A percentile compares a stretch with the other conserved stretches of the same genome.
Conservation (phyloP, 2,113 vertebrate genomes). For the Osmerus eperlanus region DNA sequence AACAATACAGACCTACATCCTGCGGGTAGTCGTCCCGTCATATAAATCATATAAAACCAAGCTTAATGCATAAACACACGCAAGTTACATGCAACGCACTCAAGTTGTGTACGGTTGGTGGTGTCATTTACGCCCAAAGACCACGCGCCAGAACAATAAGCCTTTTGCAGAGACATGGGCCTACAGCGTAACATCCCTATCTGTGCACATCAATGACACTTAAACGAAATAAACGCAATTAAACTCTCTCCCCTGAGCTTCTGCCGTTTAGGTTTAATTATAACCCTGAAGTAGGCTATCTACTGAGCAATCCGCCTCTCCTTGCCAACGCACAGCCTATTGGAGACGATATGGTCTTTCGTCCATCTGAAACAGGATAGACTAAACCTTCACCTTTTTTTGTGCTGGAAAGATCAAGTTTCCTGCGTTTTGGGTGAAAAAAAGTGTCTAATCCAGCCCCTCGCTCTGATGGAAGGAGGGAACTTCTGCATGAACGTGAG, state of each 20-base stretch:
- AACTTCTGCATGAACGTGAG: conserved; percentile 74
- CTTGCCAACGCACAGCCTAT: conserved; percentile 27
- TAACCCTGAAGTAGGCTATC: conserved; percentile 7
- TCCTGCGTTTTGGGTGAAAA: conserved; percentile 39
- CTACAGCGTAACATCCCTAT: too few species aligned
- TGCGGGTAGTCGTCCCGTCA: too few species aligned
- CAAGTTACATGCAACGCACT: too few species aligned
- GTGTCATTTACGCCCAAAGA: too few species aligned
- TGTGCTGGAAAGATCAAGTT: conserved; percentile 53
- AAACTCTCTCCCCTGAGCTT: neutral
- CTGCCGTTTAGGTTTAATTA: conserved; percentile 19
- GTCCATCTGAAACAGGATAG: conserved; percentile 20
- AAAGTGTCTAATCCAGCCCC: conserved; percentile 60
- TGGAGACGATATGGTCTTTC: conserved; percentile 34
- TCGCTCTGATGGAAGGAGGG: conserved; percentile 81
- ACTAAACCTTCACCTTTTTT: conserved; percentile 60
- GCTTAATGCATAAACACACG: too few species aligned
- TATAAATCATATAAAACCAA: too few species aligned
- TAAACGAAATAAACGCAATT: neutral
- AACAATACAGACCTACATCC: too few species aligned
- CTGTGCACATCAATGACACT: neutral
- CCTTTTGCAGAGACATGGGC: neutral
- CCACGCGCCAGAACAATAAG: too few species aligned
- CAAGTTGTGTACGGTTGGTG: too few species aligned
- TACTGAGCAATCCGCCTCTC: conserved; percentile 5